Base-by-base conservation (phyloP, 2,797 vertebrate species). In the Pitangus sulphuratus region DNA sequence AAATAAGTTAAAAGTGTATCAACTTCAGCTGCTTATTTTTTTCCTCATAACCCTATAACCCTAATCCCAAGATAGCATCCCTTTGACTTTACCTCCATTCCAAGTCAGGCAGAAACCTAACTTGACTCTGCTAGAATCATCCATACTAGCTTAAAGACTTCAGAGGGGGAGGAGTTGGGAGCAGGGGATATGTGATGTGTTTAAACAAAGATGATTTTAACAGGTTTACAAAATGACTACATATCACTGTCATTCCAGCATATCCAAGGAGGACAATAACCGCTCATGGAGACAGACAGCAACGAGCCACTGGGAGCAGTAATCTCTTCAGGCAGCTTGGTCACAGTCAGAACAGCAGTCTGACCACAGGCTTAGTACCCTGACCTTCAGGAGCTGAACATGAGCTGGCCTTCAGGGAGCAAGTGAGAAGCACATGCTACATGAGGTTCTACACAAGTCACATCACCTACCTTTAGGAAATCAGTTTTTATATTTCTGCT, bases 221-320 rank as follows among this genome's bases (percentile, higher is more conserved):
- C 26, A 70, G 30, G 25, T 47, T 71, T 66, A 57, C 8, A 4
- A 56, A 82, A 31, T 48, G 44, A 70, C 17, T 12, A 48, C 28
- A 19, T 9, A 33, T 5, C 44, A 45, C 35, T n/a, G 12, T 50
- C 60, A 79, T 26, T 42, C 26, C 66, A 82, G 50, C 15, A 76
- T 16, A 92, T 25, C 30, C 64, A 47, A 57, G 20, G 33, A 84
- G 5, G 18, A 11, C 65, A 84, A 16, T 17, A 79, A 69, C 7
- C 2, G 5, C 42, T 42, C 26, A n/a, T 0, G 0, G 24, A 16
- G 25, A 65, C 30, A 80, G n/a, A 40, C 15, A 69, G 18, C 31
- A 47, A 35, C 24, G 35, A n/a, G 31, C 4, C 45, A 25, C 51
- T 26, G 35, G 25, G 19, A 86, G 25, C 37, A 79, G 53, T 9